These are phyloP conservation scores for Lutjanus campechanus DNA, from an alignment of 2,797 vertebrate genomes.

Conservation along the genomic window DNA sequence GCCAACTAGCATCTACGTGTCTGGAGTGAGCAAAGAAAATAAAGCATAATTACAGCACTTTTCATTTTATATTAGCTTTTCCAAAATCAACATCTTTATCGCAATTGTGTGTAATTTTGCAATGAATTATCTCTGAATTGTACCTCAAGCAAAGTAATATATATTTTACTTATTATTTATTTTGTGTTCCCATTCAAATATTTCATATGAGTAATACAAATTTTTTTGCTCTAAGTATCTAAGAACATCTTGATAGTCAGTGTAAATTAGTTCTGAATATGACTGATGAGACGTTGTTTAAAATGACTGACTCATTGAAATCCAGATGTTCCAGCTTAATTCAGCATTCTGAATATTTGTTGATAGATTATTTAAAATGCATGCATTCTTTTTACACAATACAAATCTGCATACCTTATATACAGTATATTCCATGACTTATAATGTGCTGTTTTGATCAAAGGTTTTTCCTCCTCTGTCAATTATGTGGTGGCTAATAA, in stretches of 20 bases:
- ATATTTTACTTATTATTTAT: background rate
- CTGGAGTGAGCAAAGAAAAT: constrained; percentile 30
- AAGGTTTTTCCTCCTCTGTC: background rate
- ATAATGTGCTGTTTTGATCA: constrained; percentile 1
- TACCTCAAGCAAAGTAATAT: constrained; percentile 1
- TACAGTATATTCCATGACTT: background rate
- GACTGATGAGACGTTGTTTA: background rate
- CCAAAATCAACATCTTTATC: constrained; percentile 20
- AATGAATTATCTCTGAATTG: constrained; percentile 16
- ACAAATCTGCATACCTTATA: background rate
- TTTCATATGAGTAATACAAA: background rate
- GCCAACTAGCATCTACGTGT: constrained; percentile 27
- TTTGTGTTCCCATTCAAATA: background rate
- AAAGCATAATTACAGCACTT: constrained; percentile 14
- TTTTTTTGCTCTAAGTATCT: background rate
- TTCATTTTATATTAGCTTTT: constrained; percentile 20
- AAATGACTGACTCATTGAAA: background rate
- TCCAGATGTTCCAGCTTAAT: constrained; percentile 16
- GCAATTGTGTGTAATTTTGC: constrained; percentile 5
- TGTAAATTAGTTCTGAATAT: constrained; percentile 1
- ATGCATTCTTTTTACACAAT: background rate
- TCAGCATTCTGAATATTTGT: background rate
- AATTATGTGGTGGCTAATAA: background rate
- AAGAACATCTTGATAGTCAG: constrained; percentile 1
- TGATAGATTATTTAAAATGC: constrained; percentile 5